phyloP scores from a whole-genome alignment of 64 coral and sea anemone genomes.

The Actinia equina region DNA sequence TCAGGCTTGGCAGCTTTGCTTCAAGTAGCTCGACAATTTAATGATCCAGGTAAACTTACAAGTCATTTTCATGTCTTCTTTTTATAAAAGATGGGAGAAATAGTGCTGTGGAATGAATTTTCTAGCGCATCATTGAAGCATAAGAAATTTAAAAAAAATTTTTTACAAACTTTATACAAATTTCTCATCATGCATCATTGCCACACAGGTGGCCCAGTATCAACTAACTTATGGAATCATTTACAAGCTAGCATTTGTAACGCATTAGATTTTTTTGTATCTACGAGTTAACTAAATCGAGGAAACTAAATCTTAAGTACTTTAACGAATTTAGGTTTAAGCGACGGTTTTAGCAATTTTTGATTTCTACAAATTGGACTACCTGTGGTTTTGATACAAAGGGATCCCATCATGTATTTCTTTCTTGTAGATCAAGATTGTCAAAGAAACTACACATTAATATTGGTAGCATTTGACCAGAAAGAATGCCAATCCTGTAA shows the following conservation, averaged over 20 bases:
- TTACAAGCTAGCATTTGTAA: too few species aligned
- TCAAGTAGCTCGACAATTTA: conserved; percentile 40
- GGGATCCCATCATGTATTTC: background rate
- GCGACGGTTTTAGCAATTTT: too few species aligned
- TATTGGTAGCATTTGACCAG: conserved; percentile 61
- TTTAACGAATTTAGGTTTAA: too few species aligned
- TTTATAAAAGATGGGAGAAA: background rate
- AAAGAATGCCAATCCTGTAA: conserved; percentile 18
- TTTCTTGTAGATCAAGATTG: conserved; percentile 30
- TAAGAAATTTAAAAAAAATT: background rate
- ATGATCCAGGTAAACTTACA: conserved; percentile 2
- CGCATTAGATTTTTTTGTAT: too few species aligned
- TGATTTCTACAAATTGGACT: background rate
- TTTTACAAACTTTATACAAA: background rate
- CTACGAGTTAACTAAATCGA: too few species aligned
- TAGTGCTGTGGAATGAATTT: background rate
- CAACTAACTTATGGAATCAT: background rate
- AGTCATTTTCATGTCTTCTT: background rate
- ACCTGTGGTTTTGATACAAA: background rate
- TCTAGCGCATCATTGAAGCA: too few species aligned
- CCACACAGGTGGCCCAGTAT: background rate
- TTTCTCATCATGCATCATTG: background rate
- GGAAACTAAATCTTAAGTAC: too few species aligned
- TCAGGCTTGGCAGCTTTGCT: conserved; percentile 72
- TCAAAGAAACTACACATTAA: conserved; percentile 44